Evolutionary conservation across 2,113 vertebrate genomes (phyloP).

Genomic region (Myotis davidii): DNA sequence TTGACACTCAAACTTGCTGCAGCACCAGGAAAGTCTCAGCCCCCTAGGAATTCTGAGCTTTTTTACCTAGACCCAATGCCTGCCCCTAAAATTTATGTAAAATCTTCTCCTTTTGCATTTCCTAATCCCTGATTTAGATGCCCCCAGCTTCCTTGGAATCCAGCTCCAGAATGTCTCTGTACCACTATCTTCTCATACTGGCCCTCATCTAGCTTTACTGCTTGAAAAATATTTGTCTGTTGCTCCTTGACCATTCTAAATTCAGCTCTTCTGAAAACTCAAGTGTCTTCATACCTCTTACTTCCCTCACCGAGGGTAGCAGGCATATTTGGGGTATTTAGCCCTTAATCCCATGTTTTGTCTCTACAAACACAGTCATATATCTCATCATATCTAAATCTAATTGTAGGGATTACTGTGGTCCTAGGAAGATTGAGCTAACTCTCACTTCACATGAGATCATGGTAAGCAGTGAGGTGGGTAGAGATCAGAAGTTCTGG

Average conservation of each 20-base stretch:
- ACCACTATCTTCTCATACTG: background rate
- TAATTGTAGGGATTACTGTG: constrained; percentile 20
- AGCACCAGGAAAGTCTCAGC: background rate
- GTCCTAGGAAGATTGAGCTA: background rate
- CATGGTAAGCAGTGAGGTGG: background rate
- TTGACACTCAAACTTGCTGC: background rate
- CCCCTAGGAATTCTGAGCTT: background rate
- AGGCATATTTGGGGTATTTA: background rate
- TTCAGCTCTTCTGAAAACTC: constrained; percentile 15
- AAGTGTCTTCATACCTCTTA: background rate
- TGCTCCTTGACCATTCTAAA: constrained; percentile 3
- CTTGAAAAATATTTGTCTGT: constrained; percentile 22
- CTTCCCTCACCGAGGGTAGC: background rate
- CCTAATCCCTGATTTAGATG: background rate
- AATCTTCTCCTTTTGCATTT: background rate
- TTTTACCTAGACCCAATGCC: background rate
- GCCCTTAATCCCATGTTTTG: background rate
- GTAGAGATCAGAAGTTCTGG: background rate
- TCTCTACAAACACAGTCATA: constrained; percentile 24
- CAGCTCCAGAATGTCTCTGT: background rate
- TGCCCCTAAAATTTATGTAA: background rate
- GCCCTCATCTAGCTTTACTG: background rate
- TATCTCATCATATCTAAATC: background rate
- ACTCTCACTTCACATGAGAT: background rate
- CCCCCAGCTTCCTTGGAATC: background rate